These are phyloP conservation scores for Actinopyga echinites DNA, from an alignment of 53 echinoderm and acorn worm species.

Conservation along the genomic window DNA sequence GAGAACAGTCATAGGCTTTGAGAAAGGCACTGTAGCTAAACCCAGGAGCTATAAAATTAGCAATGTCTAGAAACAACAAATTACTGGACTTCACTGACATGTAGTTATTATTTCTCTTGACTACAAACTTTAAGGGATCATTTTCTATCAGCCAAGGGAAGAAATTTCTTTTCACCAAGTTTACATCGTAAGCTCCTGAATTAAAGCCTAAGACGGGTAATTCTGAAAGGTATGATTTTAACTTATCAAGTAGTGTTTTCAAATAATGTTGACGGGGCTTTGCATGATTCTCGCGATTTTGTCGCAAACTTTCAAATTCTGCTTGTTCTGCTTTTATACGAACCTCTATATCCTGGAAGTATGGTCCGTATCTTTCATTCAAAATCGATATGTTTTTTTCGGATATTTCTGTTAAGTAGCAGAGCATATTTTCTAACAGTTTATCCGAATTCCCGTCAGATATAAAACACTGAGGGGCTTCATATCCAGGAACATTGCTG, in stretches of 20 bases:
- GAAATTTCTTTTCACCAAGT: constrained; percentile 3
- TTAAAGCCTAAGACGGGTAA: constrained; percentile 35
- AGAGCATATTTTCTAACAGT: constrained; percentile 16
- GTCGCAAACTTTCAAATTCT: not conserved
- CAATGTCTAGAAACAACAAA: constrained; percentile 56
- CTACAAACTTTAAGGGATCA: constrained; percentile 13
- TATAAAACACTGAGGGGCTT: constrained; percentile 7
- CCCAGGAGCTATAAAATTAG: too few species aligned
- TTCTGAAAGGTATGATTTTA: not conserved
- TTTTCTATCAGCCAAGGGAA: constrained; percentile 29
- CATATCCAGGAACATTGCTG: constrained; percentile 39
- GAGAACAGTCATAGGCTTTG: constrained; percentile 55
- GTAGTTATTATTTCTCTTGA: constrained; percentile 40
- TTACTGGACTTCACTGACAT: constrained; percentile 43
- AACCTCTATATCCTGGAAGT: not conserved
- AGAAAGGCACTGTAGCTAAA: constrained; percentile 34
- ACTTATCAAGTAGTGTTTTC: constrained; percentile 1
- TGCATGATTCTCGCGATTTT: constrained; percentile 8
- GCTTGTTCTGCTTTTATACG: not conserved
- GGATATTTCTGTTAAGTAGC: constrained; percentile 14
- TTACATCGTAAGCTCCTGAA: constrained; percentile 36
- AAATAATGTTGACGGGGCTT: not conserved
- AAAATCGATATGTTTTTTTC: not conserved
- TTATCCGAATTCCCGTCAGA: constrained; percentile 2
- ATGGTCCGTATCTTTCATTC: not conserved